These are phyloP conservation scores for Cephus rjabovi DNA, from an alignment of 2,888 invertebrate genomes.

Conservation along the genomic window DNA sequence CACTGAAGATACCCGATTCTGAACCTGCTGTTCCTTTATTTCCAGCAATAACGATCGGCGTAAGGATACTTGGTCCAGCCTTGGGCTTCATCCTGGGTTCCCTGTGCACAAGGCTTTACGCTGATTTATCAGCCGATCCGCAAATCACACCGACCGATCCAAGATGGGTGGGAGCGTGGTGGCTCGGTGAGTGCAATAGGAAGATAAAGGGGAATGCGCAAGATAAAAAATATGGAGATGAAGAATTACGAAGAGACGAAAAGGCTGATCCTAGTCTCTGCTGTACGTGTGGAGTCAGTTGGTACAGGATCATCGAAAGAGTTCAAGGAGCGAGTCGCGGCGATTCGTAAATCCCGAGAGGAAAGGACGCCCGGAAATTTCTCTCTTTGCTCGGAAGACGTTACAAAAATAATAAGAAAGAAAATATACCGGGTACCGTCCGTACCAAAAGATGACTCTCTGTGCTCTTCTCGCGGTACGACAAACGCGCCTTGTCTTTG, in stretches of 20 bases:
- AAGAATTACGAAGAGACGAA: neutral
- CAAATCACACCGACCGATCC: constrained; percentile 84
- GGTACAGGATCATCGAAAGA: too few relatives aligned
- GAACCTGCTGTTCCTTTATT: constrained; percentile 5
- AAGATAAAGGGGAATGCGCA: neutral
- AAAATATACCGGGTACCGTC: neutral
- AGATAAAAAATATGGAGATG: neutral
- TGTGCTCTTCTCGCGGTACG: neutral
- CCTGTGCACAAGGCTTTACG: constrained; percentile 88
- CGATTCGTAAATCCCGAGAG: neutral
- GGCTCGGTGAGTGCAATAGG: constrained; percentile 79
- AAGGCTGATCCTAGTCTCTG: neutral
- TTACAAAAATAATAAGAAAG: neutral
- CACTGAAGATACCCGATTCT: neutral
- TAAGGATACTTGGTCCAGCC: constrained; percentile 90
- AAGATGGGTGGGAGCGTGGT: constrained; percentile 97
- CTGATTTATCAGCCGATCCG: constrained; percentile 80
- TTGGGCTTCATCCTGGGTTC: constrained; percentile 91
- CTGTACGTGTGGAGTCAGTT: neutral
- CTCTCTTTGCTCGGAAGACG: neutral
- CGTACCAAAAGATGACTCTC: neutral
- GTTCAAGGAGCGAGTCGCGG: neutral
- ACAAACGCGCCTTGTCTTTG: neutral
- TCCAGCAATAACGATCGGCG: constrained; percentile 90
- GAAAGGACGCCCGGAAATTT: neutral